Base-by-base conservation (phyloP, 2,113 vertebrate species). In the Carlito syrichta region DNA sequence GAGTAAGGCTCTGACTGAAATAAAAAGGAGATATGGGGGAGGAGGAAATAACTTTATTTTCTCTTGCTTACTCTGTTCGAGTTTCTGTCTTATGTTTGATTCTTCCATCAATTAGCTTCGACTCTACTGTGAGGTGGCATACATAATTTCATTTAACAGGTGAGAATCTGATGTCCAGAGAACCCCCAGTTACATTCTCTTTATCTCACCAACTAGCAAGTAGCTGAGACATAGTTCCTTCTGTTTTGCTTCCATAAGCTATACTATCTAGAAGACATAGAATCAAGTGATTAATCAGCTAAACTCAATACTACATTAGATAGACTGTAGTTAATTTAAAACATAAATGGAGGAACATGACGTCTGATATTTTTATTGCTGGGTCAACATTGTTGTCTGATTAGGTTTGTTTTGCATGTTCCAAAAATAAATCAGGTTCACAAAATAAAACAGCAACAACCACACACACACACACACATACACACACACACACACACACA, bases 331-430 rank as follows among this genome's bases (percentile, higher is more conserved):
- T 23, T 68, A 2, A 58, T 66, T 92, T 56, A 58, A 73, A 79
- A 45, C 5, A 83, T 77, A 14, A 78, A 56, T 40, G 32, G 35
- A 63, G 38, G 13, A 38, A 54, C 20, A 62, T 13, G 45, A 40
- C 74, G 40, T 71, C 3, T 60, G 17, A 45, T 40, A n/a, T 32
- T 88, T 91, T 58, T 50, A 22, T 81, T 81, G 45, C 6, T 27
- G 22, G 13, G 0, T 4, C 38, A 82, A 2, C 6, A 58, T n/a
- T 81, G 23, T 4, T 8, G 25, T 1, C 4, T 74, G 12, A 3
- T 68, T 45, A 20, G 10, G 23, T 17, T 90, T 62, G 50, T 35
- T 90, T 87, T 78, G 6, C 3, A 54, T 50, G 1, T 50, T 76
- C 14, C 23, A 92, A 88, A 88, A 23, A 66, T 8, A 8, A 77